Evolutionary conservation across 2,113 vertebrate species (phyloP).

Genomic region (Rhinolophus sinicus): DNA sequence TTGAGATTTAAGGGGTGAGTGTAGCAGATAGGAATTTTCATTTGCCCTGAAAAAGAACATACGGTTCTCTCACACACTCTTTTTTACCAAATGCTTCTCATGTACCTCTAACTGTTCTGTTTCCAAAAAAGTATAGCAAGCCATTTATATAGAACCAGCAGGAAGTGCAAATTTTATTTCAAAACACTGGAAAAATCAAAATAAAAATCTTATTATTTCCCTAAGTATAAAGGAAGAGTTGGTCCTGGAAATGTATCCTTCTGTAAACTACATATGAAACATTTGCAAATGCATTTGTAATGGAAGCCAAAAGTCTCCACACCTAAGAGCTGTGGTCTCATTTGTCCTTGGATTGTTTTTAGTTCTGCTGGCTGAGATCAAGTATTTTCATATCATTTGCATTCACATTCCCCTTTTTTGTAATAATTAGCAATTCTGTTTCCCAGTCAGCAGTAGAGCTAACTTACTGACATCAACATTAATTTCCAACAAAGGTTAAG

Average conservation of each 20-base stretch:
- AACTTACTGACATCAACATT: background rate
- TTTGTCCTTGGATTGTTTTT: constrained; percentile 64
- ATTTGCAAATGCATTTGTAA: background rate
- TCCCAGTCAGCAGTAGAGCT: constrained; percentile 37
- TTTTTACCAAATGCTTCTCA: background rate
- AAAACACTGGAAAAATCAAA: constrained; percentile 40
- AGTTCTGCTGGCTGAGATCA: constrained; percentile 40
- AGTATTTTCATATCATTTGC: constrained; percentile 51
- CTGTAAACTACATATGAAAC: background rate
- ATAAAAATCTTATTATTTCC: background rate
- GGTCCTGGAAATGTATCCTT: background rate
- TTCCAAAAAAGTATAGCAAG: background rate
- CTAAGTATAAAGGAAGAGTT: background rate
- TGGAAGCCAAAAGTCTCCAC: background rate
- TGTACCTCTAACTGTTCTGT: background rate
- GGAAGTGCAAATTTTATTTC: constrained; percentile 15
- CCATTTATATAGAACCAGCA: background rate
- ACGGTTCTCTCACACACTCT: background rate
- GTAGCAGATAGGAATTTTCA: background rate
- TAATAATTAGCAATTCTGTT: constrained; percentile 71
- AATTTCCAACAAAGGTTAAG: constrained; percentile 53
- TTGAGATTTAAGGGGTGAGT: background rate
- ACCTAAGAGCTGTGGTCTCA: background rate
- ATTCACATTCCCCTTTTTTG: background rate
- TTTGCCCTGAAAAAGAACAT: background rate